Percentiles rank a stretch among this genome's conserved stretches.
Conservation (phyloP, 1,140 invertebrate genomes). For the Panulirus ornatus region DNA sequence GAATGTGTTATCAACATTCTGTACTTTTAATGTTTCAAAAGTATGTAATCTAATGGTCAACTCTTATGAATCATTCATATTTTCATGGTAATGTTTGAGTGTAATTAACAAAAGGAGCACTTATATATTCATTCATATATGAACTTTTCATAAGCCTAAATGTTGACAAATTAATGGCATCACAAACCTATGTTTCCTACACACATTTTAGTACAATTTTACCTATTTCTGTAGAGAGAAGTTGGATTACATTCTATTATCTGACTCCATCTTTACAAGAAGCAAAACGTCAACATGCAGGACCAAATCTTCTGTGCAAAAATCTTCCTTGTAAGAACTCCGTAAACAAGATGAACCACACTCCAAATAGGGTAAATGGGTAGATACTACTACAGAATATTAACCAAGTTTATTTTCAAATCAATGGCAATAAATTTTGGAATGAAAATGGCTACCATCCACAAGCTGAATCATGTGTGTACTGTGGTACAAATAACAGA, state of each 20-base stretch:
- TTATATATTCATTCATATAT: not conserved
- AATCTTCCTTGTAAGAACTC: not conserved
- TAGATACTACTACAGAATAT: too few relatives aligned
- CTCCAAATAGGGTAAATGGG: too few relatives aligned
- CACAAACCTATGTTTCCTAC: not conserved
- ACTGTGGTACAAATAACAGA: too few relatives aligned
- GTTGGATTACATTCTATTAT: too few relatives aligned
- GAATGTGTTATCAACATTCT: not conserved
- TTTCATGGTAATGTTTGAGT: not conserved
- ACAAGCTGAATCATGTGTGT: too few relatives aligned
- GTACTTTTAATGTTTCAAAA: not conserved
- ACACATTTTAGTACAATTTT: not conserved
- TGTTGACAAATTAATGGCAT: not conserved
- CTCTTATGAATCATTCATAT: too few relatives aligned
- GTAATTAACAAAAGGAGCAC: not conserved
- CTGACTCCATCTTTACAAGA: too few relatives aligned
- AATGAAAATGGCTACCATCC: too few relatives aligned
- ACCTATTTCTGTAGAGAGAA: not conserved
- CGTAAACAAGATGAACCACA: too few relatives aligned
- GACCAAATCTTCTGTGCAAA: not conserved
- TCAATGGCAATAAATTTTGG: too few relatives aligned
- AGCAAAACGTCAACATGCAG: not conserved
- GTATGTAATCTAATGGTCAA: not conserved
- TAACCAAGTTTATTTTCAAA: too few relatives aligned
- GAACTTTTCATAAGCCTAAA: not conserved